A percentile compares a stretch with the other conserved stretches of the same genome.
These are phyloP conservation scores for Diabrotica virgifera DNA, from an alignment of 1,140 invertebrate species.

Conservation along the genomic window DNA sequence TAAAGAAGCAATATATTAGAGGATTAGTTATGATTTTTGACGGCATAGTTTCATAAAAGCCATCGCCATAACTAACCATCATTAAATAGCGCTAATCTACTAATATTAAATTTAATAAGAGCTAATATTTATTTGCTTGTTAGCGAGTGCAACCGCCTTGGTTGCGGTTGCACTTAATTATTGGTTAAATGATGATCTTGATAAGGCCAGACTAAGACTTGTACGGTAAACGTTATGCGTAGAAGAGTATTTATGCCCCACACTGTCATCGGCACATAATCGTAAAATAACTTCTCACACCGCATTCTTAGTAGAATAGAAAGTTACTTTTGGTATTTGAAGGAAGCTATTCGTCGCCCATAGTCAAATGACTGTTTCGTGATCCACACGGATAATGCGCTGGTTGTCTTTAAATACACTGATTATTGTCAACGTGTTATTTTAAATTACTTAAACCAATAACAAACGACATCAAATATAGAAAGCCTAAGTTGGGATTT, in stretches of 20 bases:
- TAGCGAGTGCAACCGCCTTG: slow-evolving; percentile 11
- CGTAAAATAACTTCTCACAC: slow-evolving; percentile 14
- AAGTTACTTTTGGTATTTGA: background rate
- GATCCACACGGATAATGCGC: too few species aligned
- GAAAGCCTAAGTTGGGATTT: too few species aligned
- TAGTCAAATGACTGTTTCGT: too few species aligned
- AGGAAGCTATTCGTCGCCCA: too few species aligned
- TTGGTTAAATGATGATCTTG: slow-evolving; percentile 16
- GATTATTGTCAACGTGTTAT: too few species aligned
- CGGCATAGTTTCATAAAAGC: background rate
- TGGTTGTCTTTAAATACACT: too few species aligned
- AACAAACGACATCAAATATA: too few species aligned
- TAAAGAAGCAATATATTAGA: background rate
- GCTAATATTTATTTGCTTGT: slow-evolving; percentile 16
- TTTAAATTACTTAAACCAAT: too few species aligned
- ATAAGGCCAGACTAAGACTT: slow-evolving; percentile 12
- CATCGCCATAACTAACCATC: background rate
- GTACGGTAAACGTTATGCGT: slow-evolving; percentile 14
- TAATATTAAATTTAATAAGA: slow-evolving; percentile 15
- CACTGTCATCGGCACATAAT: slow-evolving; percentile 14
- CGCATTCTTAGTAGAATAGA: slow-evolving; percentile 4
- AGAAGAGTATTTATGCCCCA: slow-evolving; percentile 11
- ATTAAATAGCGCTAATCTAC: slow-evolving; percentile 10
- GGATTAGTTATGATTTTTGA: background rate
- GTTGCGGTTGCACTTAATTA: slow-evolving; percentile 13